Percentiles rank a stretch among this genome's conserved stretches.
Evolutionary conservation across 2,888 invertebrate species (phyloP).

Genomic region (Stenoptilia bipunctidactyla): DNA sequence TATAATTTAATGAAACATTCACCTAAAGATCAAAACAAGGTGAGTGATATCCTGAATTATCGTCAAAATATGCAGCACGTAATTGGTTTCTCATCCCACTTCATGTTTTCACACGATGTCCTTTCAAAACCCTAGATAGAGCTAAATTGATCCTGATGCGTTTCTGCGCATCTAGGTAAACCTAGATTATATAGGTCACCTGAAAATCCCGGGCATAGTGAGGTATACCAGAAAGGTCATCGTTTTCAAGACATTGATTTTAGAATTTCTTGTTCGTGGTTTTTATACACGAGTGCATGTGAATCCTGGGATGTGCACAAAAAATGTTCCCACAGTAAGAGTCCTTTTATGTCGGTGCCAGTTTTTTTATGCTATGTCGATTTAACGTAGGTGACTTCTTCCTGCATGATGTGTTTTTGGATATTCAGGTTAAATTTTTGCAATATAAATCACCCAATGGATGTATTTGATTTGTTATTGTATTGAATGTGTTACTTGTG

Average conservation of each 20-base stretch:
- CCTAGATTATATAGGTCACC: slow-evolving; percentile 27
- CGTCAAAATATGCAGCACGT: slow-evolving; percentile 39
- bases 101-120: slow-evolving; percentile 44
- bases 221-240: slow-evolving; percentile 35
- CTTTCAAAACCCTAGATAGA: slow-evolving; percentile 38
- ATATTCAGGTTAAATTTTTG: neutral
- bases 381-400: neutral
- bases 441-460: neutral
- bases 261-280: slow-evolving; percentile 19
- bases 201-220: neutral
- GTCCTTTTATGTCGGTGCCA: slow-evolving; percentile 18
- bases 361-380: neutral
- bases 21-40: slow-evolving; percentile 23
- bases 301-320: slow-evolving; percentile 28
- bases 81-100: slow-evolving; percentile 47
- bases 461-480: no score
- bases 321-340: slow-evolving; percentile 50
- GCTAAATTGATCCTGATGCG: slow-evolving; percentile 32
- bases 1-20: slow-evolving; percentile 24
- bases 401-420: slow-evolving; percentile 1
- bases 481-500: no score
- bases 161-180: slow-evolving; percentile 41
- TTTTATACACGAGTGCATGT: slow-evolving; percentile 40
- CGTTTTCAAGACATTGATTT: slow-evolving; percentile 36
- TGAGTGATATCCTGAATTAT: slow-evolving; percentile 23